These are phyloP conservation scores for Parapsyche elsis DNA, from an alignment of 1,140 invertebrate species.

Conservation along the genomic window DNA sequence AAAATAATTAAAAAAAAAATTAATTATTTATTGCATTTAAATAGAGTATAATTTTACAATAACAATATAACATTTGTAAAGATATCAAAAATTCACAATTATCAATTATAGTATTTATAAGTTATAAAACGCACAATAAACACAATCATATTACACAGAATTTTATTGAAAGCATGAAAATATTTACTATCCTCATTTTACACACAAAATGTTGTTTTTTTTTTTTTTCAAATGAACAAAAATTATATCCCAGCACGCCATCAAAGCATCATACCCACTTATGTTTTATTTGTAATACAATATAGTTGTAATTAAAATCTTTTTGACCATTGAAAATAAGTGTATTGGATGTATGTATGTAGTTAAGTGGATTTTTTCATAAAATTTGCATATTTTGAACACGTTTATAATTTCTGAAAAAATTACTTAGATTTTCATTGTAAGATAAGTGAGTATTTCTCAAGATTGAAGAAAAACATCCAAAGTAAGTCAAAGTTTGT, in stretches of 20 bases:
- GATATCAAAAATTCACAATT: background rate
- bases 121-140: slow-evolving; percentile 26
- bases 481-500: background rate
- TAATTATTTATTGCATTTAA: slow-evolving; percentile 19
- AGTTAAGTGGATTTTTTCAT: no score
- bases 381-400: background rate
- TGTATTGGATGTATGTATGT: no score
- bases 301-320: background rate
- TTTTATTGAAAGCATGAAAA: slow-evolving; percentile 27
- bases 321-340: background rate
- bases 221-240: slow-evolving; percentile 48
- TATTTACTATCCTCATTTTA: slow-evolving; percentile 53
- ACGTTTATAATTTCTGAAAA: background rate
- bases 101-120: background rate
- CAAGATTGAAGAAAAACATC: background rate
- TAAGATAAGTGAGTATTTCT: slow-evolving; percentile 16
- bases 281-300: background rate
- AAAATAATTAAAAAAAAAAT: background rate
- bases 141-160: slow-evolving; percentile 25
- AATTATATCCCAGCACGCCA: background rate
- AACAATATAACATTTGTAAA: background rate
- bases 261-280: background rate
- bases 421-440: background rate
- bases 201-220: slow-evolving; percentile 58
- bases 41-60: background rate